Base-by-base conservation (phyloP, 2,888 invertebrate species). In the Drosophila putrida region DNA sequence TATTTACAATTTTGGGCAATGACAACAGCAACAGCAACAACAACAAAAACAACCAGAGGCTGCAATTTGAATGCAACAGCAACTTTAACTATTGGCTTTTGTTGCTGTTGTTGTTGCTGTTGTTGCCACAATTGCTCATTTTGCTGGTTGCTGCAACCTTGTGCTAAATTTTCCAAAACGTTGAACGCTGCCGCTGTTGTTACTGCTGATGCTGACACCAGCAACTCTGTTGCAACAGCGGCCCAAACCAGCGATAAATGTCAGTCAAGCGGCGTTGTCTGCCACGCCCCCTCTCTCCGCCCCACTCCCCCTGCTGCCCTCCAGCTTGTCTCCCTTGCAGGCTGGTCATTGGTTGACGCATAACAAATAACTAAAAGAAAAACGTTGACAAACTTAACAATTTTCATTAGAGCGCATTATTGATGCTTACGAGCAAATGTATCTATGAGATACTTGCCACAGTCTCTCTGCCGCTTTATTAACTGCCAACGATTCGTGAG, bases 161-260 rank as follows among this genome's bases (percentile, higher is more conserved):
- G 86, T 86, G 90, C 86, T 89, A 89, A 89, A 86, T 86, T 88
- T 86, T 86, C 90, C 90, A 86, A 86, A 86, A 86, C 86, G 86
- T 80, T 88, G 80, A 82, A 70, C 90, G 83, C 70, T 64, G 78
- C 75, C 44, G 71, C 59, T 63, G 85, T 57, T 20, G 64, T 41
- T 38, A 39, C 5, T 53, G 59, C 43, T 65, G 85, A 61, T 36
- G 55, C 74, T 63, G 59, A 39, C 66, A 70, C 54, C 59, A 69
- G 50, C 76, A 71, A 73, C 69, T 63, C 68, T 68, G 55, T 64
- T 63, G 71, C 69, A 76, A 63, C 62, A 57, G 53, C 61, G 38
- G 68, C 71, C 67, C 62, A 77, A 75, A 66, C 83, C 74, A 79
- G 89, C 85, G 89, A 89, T 85, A 85, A 85, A 85, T 85, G 84